A percentile compares a stretch with the other conserved stretches of the same genome.
phyloP scores from a whole-genome alignment of 2,888 invertebrate genomes.

The Tuta absoluta region DNA sequence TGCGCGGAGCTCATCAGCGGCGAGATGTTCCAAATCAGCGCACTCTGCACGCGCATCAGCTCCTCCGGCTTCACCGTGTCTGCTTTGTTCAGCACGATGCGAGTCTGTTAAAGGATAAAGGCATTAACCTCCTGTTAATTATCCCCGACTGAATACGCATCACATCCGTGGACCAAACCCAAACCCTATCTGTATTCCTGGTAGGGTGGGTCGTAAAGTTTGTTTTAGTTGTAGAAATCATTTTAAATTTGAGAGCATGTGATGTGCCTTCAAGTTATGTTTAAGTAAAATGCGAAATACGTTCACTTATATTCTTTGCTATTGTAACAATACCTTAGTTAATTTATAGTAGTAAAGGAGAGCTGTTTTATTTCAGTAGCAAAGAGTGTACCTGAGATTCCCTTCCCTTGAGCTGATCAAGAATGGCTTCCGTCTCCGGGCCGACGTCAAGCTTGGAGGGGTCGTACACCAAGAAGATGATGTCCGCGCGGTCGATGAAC shows the following conservation, averaged over 20 bases:
- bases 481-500: slow-evolving; percentile 98
- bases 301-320: too few relatives aligned
- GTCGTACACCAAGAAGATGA: slow-evolving; percentile 97
- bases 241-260: too few relatives aligned
- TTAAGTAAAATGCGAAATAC: too few relatives aligned
- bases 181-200: neutral
- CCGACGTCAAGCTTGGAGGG: slow-evolving; percentile 97
- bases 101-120: slow-evolving; percentile 80
- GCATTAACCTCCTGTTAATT: too few relatives aligned
- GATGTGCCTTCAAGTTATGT: too few relatives aligned
- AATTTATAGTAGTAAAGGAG: too few relatives aligned
- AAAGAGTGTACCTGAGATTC: slow-evolving; percentile 87
- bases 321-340: too few relatives aligned
- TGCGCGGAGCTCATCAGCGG: slow-evolving; percentile 97
- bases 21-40: slow-evolving; percentile 98
- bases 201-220: too few relatives aligned
- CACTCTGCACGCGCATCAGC: slow-evolving; percentile 95
- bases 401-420: slow-evolving; percentile 96
- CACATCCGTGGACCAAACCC: neutral
- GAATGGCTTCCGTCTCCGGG: slow-evolving; percentile 95
- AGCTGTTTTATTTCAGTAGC: too few relatives aligned
- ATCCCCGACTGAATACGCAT: neutral
- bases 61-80: slow-evolving; percentile 96
- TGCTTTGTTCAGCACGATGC: slow-evolving; percentile 96
- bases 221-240: too few relatives aligned